Evolutionary conservation across 1,140 invertebrate species (phyloP).

Genomic region (Mya arenaria): DNA sequence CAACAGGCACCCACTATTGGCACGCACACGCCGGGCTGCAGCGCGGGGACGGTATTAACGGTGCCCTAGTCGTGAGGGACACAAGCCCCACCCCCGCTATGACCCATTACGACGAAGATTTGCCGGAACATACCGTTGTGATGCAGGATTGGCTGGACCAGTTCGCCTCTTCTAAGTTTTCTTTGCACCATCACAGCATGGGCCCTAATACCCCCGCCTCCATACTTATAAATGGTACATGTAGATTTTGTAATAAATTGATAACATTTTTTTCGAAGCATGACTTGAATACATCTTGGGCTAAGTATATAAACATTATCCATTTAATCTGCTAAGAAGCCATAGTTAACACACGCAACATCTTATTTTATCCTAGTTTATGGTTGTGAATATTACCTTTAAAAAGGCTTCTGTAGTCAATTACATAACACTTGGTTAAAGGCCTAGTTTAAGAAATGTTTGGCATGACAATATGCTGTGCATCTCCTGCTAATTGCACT

Average conservation of each 20-base stretch:
- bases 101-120: constrained; percentile 88
- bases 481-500: too few species aligned
- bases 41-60: constrained; percentile 90
- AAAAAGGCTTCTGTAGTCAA: too few species aligned
- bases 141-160: constrained; percentile 90
- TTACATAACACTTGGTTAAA: too few species aligned
- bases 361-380: too few species aligned
- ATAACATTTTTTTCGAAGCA: not conserved
- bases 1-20: constrained; percentile 92
- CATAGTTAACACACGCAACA: too few species aligned
- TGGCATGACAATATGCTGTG: too few species aligned
- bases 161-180: constrained; percentile 86
- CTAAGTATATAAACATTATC: too few species aligned
- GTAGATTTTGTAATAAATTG: not conserved
- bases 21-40: constrained; percentile 94
- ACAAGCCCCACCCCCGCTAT: constrained; percentile 86
- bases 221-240: constrained; percentile 88
- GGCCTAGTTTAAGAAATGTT: too few species aligned
- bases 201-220: constrained; percentile 90
- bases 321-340: too few species aligned
- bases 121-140: constrained; percentile 89
- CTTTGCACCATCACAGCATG: constrained; percentile 88
- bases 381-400: too few species aligned
- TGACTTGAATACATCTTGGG: not conserved
- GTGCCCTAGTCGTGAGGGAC: constrained; percentile 89